Evolutionary conservation across 2,888 invertebrate genomes (phyloP), one percentile per base, ranked within the genome.

Genomic region (Rotaria socialis): DNA sequence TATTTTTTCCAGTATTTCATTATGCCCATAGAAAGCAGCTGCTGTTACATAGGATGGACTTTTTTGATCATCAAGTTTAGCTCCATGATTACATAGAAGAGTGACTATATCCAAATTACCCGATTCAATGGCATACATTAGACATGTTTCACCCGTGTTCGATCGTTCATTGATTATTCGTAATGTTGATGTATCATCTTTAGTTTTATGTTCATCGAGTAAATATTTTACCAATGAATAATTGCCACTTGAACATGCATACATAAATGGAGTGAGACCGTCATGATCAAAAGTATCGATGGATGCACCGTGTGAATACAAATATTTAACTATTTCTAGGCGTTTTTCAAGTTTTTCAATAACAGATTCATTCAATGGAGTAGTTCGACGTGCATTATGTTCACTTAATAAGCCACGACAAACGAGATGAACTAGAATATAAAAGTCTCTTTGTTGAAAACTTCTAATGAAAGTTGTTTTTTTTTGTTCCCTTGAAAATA

Each of bases 211-310:
- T 80, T 47, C 47, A 60, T 85, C 85, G 16, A 86, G 27, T 58
- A 86, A 74, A 47, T 55, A 58, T 85, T 86, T 55, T 14, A 75
- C 47, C 3, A 86, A 55, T 35, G 74, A 43, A 27, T 85, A 41
- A 85, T 86, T 85, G 56, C 85, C 85, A n/a, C 74, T 74, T 85
- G 85, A 85, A n/a, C 86, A 86, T 55, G 86, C 86, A 55, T 86
- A 86, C 86, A 86, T 86, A 27, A 86, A 84, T 52, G 85, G 85
- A 11, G 85, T 85, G 35, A 85, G 85, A 47, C 47, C 86, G 60
- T 52, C 84, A 24, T 27, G n/a, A 75, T 86, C 86, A 19, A 41
- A 80, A 24, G 43, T 47, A 47, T 80, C 47, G 8, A 80, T 22
- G 0, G 47, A 22, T 80, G 75, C 75, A 80, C 75, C 75, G 24